Evolutionary conservation across 2,888 invertebrate genomes (phyloP), one percentile per base, ranked within the genome.

Genomic region (Mystacides longicornis): DNA sequence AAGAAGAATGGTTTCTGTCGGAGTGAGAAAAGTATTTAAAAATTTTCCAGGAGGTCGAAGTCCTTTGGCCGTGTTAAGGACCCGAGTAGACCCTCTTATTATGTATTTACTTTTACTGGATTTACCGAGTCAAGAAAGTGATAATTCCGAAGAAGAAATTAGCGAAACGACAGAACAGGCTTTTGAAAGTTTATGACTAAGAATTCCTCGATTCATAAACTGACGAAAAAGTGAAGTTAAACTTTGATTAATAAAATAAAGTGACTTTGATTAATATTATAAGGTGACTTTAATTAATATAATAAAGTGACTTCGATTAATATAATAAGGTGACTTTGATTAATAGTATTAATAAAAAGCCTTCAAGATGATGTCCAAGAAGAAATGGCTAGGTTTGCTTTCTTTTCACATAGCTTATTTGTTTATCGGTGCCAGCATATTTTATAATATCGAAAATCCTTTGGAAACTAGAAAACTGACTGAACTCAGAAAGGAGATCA

Each of bases 391-490:
- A 62, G 83, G 85, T 63, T 78, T 89, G 73, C 76, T 88, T 64
- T 78, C 85, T 63, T 79, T 89, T 64, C 89, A 89, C 67, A 79
- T 89, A 57, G 80, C 83, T 57, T 90, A 90, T 68, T 73, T 90
- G 62, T 73, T 90, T 64, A 80, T 92, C 57, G 93, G 92, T 9
- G 91, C 92, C n/a, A 85, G 83, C 60, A 86, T 92, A 64, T 93
- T 91, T 71, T 88, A 89, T 73, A 82, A 85, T 66, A 85, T 91
- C 64, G 91, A 93, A 73, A 83, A 85, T 65, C 80, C 80, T 27
- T 71, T 86, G 64, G 92, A 92, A 71, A 70, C 79, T 50, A 73
- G 79, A 59, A 75, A 80, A 61, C 77, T 83, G 49, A 73, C 72
- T 51, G 73, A 78, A 63, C 80, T 82, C 55, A 78, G 78, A 64